Evolutionary conservation across 1,140 invertebrate species (phyloP), one percentile per base, ranked within the genome.

Genomic region (Cheumatopsyche charites): DNA sequence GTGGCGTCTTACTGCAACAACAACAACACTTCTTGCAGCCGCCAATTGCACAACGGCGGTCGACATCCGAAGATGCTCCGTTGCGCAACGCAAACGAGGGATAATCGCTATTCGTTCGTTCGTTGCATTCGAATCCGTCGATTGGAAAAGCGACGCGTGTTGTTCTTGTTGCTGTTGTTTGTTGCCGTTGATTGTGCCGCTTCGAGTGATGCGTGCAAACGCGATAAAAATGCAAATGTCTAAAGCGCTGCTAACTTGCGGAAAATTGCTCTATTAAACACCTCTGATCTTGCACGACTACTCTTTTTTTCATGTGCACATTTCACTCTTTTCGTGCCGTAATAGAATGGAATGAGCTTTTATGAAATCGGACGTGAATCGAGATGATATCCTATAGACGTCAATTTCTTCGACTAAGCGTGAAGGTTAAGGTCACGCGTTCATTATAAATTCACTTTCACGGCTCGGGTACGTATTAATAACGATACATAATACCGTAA

Each of bases 261-360:
- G 55, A 58, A 58, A 58, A 58, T 58, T 58, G 55, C 55, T 58
- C 55, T 58, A 58, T 58, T 58, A 58, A 58, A 25, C 55, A 26
- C 21, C 23, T 58, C 23, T 5, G 23, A 13, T 58, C 55, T 25
- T 21, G 19, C 7, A 19, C 47, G 15, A 17, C 9, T 19, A 52
- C 47, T 9, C 6, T 15, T 5, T 52, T 52, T 52, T 45, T 45
- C 43, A 45, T 1, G 43, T 12, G 2, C 43, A 45, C 43, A n/a
- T 45, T 45, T 2, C 43, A 2, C 43, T 4, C n/a, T n/a, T n/a
- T 45, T 45, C 43, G 11, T 12, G 13, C 13, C 17, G 43, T 45
- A 45, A 45, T 12, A 45, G 2, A 45, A 45, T 45, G 17, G 13
- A 12, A 45, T 45, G 1, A 12, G 43, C 17, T 45, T 15, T n/a